Base-by-base conservation (phyloP, 2,797 vertebrate genomes). In the Sus cebifrons region DNA sequence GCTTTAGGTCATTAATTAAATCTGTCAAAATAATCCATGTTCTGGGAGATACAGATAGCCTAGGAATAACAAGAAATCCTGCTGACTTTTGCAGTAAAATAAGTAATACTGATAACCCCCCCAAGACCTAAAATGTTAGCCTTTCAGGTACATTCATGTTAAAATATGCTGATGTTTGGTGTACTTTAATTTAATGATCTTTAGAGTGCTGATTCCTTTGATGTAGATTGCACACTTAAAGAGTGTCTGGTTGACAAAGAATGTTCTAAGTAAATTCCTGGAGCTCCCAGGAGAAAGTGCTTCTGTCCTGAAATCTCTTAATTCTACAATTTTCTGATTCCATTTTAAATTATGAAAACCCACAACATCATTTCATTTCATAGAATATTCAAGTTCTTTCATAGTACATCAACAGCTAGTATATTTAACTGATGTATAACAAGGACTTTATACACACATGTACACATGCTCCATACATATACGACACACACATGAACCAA, bases 41-140 rank as follows among this genome's bases (percentile, higher is more conserved):
- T 96, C 58, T 86, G 79, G 93, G 86, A 97, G 74, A 92, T 77
- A 88, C 16, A 92, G 92, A 91, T 97, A 97, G 65, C 32, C 73
- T 91, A 85, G 54, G 77, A 96, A 94, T 98, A 97, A 97, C 60
- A 98, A 91, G 95, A 97, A 97, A 97, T 96, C 78, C 89, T 97
- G 77, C 89, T 95, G 95, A 86, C 6, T 92, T 96, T 86, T 98
- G 93, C 82, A 97, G 75, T 97, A 97, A 77, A 97, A 96, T 90
- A 94, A 96, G 82, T 97, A 97, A 89, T 94, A 92, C 90, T 97
- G 93, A 96, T 98, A 97, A 97, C 92, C 18, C 73, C 3, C 16
- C 6, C 74, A 49, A 17, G 3, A 60, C 5, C 9, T 90, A 62
- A 95, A 82, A 62, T 88, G 14, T 70, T 36, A 85, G 27, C 77